phyloP scores from a whole-genome alignment of 2,888 invertebrate species.

The Xestia sexstrigata region DNA sequence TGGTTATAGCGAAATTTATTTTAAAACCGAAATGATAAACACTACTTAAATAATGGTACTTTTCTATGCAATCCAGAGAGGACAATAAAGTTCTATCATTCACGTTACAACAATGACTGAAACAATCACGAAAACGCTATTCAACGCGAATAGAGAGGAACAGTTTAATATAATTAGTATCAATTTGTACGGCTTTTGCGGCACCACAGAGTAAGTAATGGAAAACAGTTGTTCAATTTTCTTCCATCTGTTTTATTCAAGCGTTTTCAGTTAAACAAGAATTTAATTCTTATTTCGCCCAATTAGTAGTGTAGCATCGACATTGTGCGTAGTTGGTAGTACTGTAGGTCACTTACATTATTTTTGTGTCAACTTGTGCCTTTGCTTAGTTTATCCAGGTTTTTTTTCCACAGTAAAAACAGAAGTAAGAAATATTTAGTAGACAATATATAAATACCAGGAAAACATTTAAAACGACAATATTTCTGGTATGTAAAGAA shows the following conservation, averaged over 20 bases:
- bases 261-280: neutral
- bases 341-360: neutral
- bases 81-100: constrained; percentile 14
- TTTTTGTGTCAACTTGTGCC: neutral
- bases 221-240: constrained; percentile 9
- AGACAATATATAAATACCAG: neutral
- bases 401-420: neutral
- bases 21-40: constrained; percentile 13
- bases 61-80: constrained; percentile 1
- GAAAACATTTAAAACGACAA: neutral
- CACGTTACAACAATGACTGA: constrained; percentile 27
- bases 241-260: neutral
- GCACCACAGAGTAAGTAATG: constrained; percentile 60
- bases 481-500: neutral
- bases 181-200: constrained; percentile 62
- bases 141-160: constrained; percentile 59
- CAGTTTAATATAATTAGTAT: constrained; percentile 66
- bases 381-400: neutral
- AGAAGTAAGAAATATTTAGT: neutral
- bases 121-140: constrained; percentile 69
- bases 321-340: neutral
- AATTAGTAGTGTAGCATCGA: neutral
- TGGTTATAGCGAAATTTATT: neutral
- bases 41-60: neutral
- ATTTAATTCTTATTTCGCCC: neutral